Base-by-base conservation (phyloP, 2,797 vertebrate genomes). In the Myotis vivesi region DNA sequence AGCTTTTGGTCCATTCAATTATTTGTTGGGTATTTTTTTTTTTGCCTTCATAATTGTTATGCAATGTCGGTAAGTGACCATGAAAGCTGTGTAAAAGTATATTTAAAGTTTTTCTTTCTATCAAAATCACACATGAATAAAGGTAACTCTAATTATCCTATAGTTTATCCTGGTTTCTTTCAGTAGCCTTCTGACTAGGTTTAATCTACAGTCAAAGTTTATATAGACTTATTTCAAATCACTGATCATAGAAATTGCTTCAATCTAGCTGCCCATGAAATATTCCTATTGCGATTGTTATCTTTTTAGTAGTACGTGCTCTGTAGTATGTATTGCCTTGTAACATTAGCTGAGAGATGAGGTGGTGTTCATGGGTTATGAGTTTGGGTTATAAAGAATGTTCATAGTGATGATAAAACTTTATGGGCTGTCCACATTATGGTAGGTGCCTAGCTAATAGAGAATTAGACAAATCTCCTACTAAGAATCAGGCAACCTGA, bases 221-320 rank as follows among this genome's bases (percentile, higher is more conserved):
- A 82, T 83, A 22, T 36, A 85, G 53, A 80, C 49, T 87, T 83
- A 69, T 68, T 96, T 89, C 57, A 94, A 93, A 93, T 76, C 33
- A 68, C n/a, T 68, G 57, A 75, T 87, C 46, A 93, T 73, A 11
- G n/a, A 93, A 79, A 72, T 66, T 55, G 28, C 16, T 75, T 85
- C 13, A 88, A 49, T 86, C 2, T 81, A 38, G 41, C 80, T 55
- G 16, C 57, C 25, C 17, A 36, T 38, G 62, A 85, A 66, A 79
- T 57, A 86, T 23, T 64, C 22, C 17, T 19, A 17, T 30, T 46
- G 25, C 13, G 33, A 84, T 46, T 92, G 41, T 90, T 19, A 28
- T n/a, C 30, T 64, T n/a, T 68, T 86, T 71, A 51, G 16, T 17
- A 83, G 8, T 41, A 28, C 25, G 36, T 33, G 11, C 59, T 72